These are phyloP conservation scores for Gyps fulvus DNA, from an alignment of 2,113 vertebrate species.

Conservation along the genomic window DNA sequence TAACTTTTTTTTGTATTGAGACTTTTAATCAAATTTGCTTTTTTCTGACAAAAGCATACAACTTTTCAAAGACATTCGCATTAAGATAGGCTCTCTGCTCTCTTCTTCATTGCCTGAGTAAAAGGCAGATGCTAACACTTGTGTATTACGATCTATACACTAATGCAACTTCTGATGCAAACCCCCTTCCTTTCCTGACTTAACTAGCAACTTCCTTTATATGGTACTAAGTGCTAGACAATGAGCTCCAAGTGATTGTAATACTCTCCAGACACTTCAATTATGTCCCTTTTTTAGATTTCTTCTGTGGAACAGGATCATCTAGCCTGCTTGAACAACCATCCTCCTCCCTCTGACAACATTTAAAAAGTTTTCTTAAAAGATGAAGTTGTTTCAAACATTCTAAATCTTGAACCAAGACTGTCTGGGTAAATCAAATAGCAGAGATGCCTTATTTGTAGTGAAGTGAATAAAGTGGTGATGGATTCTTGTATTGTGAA, in stretches of 20 bases:
- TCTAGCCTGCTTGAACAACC: background rate
- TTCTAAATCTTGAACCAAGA: background rate
- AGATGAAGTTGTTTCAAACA: background rate
- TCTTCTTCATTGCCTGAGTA: background rate
- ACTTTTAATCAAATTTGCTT: background rate
- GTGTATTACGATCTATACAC: background rate
- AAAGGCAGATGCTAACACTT: background rate
- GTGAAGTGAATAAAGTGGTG: background rate
- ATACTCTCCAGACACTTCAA: background rate
- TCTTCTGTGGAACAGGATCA: background rate
- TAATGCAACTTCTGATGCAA: background rate
- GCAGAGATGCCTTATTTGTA: background rate
- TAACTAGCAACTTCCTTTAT: background rate
- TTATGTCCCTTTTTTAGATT: background rate
- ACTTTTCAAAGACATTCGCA: background rate
- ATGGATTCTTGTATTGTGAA: background rate
- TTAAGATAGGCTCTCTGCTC: background rate
- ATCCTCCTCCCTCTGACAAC: background rate
- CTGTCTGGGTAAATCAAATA: background rate
- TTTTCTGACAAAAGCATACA: background rate
- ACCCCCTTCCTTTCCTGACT: background rate
- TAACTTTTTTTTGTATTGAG: background rate
- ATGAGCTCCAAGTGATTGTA: background rate
- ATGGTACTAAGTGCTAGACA: background rate
- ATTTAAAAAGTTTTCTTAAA: background rate